Evolutionary conservation across 1,140 invertebrate genomes (phyloP).

Genomic region (Bombus vancouverensis): DNA sequence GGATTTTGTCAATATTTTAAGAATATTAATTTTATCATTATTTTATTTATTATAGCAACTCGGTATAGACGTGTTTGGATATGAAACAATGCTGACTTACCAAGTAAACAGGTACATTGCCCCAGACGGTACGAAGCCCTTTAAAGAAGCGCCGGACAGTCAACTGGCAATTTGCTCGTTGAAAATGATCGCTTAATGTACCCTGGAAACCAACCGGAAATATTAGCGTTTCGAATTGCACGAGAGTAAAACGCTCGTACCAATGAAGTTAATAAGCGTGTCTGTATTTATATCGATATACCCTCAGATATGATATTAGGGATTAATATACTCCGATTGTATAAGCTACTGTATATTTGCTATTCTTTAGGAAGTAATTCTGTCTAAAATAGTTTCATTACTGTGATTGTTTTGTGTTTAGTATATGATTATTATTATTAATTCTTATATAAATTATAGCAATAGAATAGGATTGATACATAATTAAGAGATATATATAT

Average conservation of each 20-base stretch:
- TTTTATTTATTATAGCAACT: slow-evolving; percentile 86
- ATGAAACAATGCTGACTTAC: slow-evolving; percentile 89
- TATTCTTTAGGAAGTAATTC: neutral
- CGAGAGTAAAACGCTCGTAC: neutral
- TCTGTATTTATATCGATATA: neutral
- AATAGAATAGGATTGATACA: neutral
- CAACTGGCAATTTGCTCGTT: slow-evolving; percentile 89
- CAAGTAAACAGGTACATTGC: slow-evolving; percentile 91
- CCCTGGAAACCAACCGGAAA: neutral
- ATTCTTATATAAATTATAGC: neutral
- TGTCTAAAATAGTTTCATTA: too few relatives aligned
- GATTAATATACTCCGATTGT: slow-evolving; percentile 14
- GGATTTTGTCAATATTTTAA: slow-evolving; percentile 46
- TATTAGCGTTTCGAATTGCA: neutral
- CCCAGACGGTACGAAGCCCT: slow-evolving; percentile 87
- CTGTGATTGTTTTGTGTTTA: neutral
- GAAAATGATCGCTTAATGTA: slow-evolving; percentile 82
- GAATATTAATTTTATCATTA: neutral
- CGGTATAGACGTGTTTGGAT: slow-evolving; percentile 90
- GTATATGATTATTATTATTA: neutral
- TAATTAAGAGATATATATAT: neutral
- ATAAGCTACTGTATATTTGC: too few relatives aligned
- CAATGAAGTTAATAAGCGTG: neutral
- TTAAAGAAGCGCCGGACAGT: slow-evolving; percentile 88
- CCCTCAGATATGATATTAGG: neutral